Conservation (phyloP, 2,888 invertebrate genomes). For the Carterocephalus palaemon region DNA sequence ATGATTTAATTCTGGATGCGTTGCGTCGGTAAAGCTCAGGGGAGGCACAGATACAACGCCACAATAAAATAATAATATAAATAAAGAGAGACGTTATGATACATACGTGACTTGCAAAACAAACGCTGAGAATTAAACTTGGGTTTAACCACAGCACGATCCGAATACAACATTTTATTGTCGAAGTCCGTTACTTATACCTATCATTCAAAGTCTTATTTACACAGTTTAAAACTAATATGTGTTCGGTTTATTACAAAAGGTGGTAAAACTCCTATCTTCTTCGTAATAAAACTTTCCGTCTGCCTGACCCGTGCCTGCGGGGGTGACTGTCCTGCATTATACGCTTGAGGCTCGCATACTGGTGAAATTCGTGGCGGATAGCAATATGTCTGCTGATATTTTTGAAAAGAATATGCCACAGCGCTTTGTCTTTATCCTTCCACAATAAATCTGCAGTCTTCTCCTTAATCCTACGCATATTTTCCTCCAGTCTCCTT, state of each 20-base stretch:
- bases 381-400: slow-evolving; percentile 75
- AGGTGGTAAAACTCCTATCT: slow-evolving; percentile 17
- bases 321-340: slow-evolving; percentile 62
- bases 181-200: slow-evolving; percentile 39
- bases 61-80: slow-evolving; percentile 50
- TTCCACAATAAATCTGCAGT: slow-evolving; percentile 78
- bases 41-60: slow-evolving; percentile 44
- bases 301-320: slow-evolving; percentile 45
- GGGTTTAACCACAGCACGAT: slow-evolving; percentile 8
- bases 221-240: slow-evolving; percentile 19
- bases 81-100: slow-evolving; percentile 50
- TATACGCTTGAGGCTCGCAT: slow-evolving; percentile 67
- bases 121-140: slow-evolving; percentile 14
- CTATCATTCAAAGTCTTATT: slow-evolving; percentile 42
- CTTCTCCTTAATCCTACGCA: slow-evolving; percentile 78
- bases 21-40: slow-evolving; percentile 43
- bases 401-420: slow-evolving; percentile 77
- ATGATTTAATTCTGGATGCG: slow-evolving; percentile 46
- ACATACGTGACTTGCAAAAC: slow-evolving; percentile 50
- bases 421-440: slow-evolving; percentile 75
- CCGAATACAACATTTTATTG: slow-evolving; percentile 36
- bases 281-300: slow-evolving; percentile 50
- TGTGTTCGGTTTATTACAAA: slow-evolving; percentile 10
- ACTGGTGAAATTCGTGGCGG: slow-evolving; percentile 73
- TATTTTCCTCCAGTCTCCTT: slow-evolving; percentile 77